These are phyloP conservation scores for Bombyx mandarina DNA, from an alignment of 1,140 invertebrate species.

Conservation along the genomic window DNA sequence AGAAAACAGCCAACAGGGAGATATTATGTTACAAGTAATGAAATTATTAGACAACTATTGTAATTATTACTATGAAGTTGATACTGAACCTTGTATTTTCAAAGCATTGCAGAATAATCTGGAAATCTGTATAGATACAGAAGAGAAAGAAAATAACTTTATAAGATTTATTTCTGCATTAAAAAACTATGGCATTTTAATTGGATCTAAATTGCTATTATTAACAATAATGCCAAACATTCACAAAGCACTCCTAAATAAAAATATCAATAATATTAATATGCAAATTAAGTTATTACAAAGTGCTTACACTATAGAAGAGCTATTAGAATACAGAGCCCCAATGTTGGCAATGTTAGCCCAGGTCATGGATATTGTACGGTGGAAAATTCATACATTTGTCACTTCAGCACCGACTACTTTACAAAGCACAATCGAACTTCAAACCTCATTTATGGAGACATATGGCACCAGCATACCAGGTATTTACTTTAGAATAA, in stretches of 20 bases:
- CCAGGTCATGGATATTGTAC: conserved; percentile 37
- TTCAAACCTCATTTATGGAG: conserved; percentile 33
- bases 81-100: conserved; percentile 42
- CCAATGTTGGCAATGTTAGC: conserved; percentile 51
- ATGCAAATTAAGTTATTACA: conserved; percentile 35
- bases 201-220: conserved; percentile 36
- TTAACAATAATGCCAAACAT: conserved; percentile 53
- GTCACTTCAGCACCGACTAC: conserved; percentile 20
- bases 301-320: conserved; percentile 26
- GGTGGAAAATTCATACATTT: conserved; percentile 52
- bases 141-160: conserved; percentile 32
- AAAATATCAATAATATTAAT: conserved; percentile 29
- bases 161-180: conserved; percentile 37
- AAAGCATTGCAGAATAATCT: conserved; percentile 28
- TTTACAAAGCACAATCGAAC: conserved; percentile 30
- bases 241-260: conserved; percentile 36
- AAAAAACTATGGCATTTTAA: conserved; percentile 30
- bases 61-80: conserved; percentile 42
- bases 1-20: conserved; percentile 42
- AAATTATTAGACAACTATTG: conserved; percentile 37
- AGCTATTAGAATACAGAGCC: conserved; percentile 42
- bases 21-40: conserved; percentile 44
- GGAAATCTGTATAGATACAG: conserved; percentile 23
- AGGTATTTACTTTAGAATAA: conserved; percentile 22
- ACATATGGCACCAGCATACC: conserved; percentile 33